Conservation (phyloP, 1,140 invertebrate species). For the Drosophila azteca region DNA sequence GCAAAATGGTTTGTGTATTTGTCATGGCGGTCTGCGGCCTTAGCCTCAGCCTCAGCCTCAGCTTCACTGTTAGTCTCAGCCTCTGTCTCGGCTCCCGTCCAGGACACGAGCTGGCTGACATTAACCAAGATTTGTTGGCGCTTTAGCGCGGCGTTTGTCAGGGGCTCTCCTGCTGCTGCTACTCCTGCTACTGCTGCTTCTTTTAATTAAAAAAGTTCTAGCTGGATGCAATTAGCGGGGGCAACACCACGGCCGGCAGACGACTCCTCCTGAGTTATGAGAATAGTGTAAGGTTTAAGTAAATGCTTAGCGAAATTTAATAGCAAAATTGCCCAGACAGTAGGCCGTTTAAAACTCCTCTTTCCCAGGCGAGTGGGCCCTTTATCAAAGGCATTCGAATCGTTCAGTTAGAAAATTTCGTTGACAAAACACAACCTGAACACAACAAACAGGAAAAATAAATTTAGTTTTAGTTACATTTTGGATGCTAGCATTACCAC, state of each 20-base stretch:
- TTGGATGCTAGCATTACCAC: no score
- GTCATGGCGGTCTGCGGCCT: constrained; percentile 60
- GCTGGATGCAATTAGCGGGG: constrained; percentile 59
- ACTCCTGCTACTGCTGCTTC: constrained; percentile 41
- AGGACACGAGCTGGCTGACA: constrained; percentile 60
- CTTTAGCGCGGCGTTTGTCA: constrained; percentile 66
- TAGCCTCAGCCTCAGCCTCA: constrained; percentile 1
- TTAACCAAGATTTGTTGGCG: constrained; percentile 80
- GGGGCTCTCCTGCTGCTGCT: constrained; percentile 32
- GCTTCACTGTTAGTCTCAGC: no score
- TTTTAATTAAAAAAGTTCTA: constrained; percentile 79
- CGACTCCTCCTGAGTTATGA: constrained; percentile 38
- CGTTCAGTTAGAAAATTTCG: no score
- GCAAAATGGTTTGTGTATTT: constrained; percentile 60
- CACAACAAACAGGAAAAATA: no score
- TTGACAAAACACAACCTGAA: no score
- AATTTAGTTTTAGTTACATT: no score
- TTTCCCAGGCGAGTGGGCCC: no score
- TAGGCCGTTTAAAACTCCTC: no score
- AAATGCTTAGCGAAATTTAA: constrained; percentile 34
- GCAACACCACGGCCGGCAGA: neutral
- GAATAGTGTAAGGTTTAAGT: constrained; percentile 36
- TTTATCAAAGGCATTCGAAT: no score
- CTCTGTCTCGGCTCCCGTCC: constrained; percentile 1
- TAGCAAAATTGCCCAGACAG: neutral